Evolutionary conservation across 2,888 invertebrate genomes (phyloP), one percentile per base, ranked within the genome.

Genomic region (Morpho deidamia): DNA sequence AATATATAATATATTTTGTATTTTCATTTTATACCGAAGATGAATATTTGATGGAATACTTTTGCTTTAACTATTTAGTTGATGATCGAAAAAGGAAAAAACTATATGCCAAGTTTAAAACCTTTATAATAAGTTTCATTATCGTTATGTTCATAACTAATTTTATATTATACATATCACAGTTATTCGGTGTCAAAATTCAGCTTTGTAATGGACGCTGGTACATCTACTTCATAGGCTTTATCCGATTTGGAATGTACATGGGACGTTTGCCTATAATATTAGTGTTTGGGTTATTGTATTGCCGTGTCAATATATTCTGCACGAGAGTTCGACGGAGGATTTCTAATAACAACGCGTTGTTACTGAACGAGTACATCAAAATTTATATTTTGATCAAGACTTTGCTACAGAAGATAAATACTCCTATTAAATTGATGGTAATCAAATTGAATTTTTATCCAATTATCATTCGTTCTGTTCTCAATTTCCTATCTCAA

Each of bases 231-330:
- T 10, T n/a, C 37, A 37, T 37, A n/a, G 37, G 37, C 37, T 10
- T 8, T 37, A 33, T 23, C 23, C 23, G 23, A 9, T 48, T 48
- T 7, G 48, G 33, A 10, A 11, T 34, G 40, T 33, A 12, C 12
- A 4, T 48, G 9, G 48, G 40, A 3, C 48, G 48, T n/a, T 10
- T 48, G 11, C 48, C 48, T 7, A 23, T 41, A 11, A 10, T 48
- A 11, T 33, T n/a, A 41, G 12, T 41, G 2, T 48, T 48, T 41
- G 33, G 40, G 0, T 34, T 48, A 10, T 11, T 48, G 12, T 48
- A 40, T 7, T 48, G 48, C 12, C 48, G 48, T 7, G 33, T 48
- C 5, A 40, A 12, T n/a, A 33, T 48, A 48, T 48, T 48, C 33
- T 40, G 40, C 23, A 33, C 12, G n/a, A 48, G 40, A 33, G 33